Evolutionary conservation across 1,140 invertebrate genomes (phyloP).

Genomic region (Melitaea cinxia): DNA sequence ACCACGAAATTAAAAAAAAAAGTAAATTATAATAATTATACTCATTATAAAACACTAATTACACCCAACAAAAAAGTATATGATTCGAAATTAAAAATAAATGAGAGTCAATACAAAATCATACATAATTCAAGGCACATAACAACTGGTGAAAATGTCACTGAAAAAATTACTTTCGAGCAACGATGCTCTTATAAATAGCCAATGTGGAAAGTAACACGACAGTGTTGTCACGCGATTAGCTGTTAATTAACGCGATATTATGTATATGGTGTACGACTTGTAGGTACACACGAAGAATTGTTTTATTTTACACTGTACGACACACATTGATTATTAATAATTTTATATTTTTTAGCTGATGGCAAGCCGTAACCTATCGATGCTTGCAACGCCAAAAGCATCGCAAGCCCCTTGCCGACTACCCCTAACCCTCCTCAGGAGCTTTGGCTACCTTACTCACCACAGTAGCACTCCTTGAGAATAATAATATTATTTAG

Average conservation of each 20-base stretch:
- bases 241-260: constrained; percentile 49
- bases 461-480: no score
- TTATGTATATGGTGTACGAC: constrained; percentile 48
- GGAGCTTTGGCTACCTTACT: no score
- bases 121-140: constrained; percentile 56
- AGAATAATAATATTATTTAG: no score
- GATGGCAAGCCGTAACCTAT: no score
- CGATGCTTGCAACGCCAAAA: no score
- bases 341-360: background rate
- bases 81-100: constrained; percentile 31
- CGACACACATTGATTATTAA: background rate
- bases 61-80: background rate
- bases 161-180: constrained; percentile 65
- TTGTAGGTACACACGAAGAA: background rate
- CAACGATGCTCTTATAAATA: constrained; percentile 53
- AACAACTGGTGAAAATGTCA: constrained; percentile 58
- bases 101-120: constrained; percentile 31
- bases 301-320: constrained; percentile 2
- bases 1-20: no score
- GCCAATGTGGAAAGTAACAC: constrained; percentile 57
- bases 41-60: background rate
- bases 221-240: constrained; percentile 51
- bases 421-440: no score
- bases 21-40: no score
- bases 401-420: no score